Evolutionary conservation across 2,797 vertebrate genomes (phyloP).

Genomic region (Enteromius paludinosus): DNA sequence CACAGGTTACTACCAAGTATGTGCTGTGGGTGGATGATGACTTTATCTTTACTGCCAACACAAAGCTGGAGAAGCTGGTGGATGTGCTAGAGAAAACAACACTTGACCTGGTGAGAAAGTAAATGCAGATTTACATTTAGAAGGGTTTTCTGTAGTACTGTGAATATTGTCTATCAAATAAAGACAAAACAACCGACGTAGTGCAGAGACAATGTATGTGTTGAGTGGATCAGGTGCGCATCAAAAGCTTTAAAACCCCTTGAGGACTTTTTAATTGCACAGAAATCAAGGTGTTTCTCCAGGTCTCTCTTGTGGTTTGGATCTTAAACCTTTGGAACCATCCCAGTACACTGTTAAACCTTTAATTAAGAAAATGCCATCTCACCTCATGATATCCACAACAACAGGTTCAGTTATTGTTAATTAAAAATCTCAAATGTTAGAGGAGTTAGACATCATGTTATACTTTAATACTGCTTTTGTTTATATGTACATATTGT

Average conservation of each 20-base stretch:
- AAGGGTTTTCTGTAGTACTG: not conserved
- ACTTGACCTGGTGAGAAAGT: constrained; percentile 86
- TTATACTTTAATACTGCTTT: constrained; percentile 6
- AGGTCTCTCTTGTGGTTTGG: constrained; percentile 21
- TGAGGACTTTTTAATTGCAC: constrained; percentile 24
- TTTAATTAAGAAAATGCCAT: not conserved
- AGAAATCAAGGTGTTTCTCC: not conserved
- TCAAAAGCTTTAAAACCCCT: not conserved
- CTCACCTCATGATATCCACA: not conserved
- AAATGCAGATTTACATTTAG: not conserved
- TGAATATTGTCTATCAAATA: not conserved
- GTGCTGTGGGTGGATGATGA: constrained; percentile 95
- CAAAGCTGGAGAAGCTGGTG: constrained; percentile 90
- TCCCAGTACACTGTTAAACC: not conserved
- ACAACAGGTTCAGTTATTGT: constrained; percentile 6
- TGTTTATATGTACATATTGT: too few relatives aligned
- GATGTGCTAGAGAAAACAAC: constrained; percentile 90
- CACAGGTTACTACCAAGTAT: constrained; percentile 93
- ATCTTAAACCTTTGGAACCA: not conserved
- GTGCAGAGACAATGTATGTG: not conserved
- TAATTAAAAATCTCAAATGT: constrained; percentile 19
- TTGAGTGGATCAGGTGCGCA: not conserved
- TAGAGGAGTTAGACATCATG: not conserved
- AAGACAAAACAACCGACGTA: not conserved
- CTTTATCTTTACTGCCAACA: constrained; percentile 89